Conservation (phyloP, 2,888 invertebrate species). For the Erebia epiphron region DNA sequence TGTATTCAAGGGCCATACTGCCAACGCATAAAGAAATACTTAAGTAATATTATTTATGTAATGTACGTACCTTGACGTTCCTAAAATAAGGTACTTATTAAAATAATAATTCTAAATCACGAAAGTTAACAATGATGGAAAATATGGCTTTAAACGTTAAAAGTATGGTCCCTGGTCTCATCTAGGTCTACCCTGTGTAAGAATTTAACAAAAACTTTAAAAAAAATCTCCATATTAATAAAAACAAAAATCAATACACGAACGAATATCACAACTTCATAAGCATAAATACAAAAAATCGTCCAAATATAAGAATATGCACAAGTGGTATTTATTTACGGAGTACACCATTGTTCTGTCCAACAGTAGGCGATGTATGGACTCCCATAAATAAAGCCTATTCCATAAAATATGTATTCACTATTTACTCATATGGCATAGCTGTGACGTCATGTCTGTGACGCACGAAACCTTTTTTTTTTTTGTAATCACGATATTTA, state of each 20-base stretch:
- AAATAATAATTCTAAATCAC: too few species aligned
- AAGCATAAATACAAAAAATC: conserved; percentile 9
- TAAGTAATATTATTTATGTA: too few species aligned
- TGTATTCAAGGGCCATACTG: too few species aligned
- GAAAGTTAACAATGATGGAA: too few species aligned
- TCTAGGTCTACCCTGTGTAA: not conserved
- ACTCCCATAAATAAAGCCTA: conserved; percentile 21
- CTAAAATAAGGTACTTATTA: too few species aligned
- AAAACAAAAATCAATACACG: conserved; percentile 4
- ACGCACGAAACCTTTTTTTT: not conserved
- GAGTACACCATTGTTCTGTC: conserved; percentile 18
- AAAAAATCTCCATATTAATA: not conserved
- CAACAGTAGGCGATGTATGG: too few species aligned
- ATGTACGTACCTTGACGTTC: too few species aligned
- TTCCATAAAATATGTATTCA: conserved; percentile 11
- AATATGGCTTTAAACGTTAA: too few species aligned
- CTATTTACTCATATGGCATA: conserved; percentile 18
- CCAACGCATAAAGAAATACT: too few species aligned
- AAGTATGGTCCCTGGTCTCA: too few species aligned
- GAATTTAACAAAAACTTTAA: not conserved
- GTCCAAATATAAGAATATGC: conserved; percentile 15
- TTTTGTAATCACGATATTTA: not conserved
- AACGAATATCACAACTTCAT: not conserved
- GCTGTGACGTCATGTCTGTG: not conserved
- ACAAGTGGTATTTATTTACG: conserved; percentile 22